Evolutionary conservation across 1,140 invertebrate species (phyloP).

Genomic region (Pachypeltis micranthus): DNA sequence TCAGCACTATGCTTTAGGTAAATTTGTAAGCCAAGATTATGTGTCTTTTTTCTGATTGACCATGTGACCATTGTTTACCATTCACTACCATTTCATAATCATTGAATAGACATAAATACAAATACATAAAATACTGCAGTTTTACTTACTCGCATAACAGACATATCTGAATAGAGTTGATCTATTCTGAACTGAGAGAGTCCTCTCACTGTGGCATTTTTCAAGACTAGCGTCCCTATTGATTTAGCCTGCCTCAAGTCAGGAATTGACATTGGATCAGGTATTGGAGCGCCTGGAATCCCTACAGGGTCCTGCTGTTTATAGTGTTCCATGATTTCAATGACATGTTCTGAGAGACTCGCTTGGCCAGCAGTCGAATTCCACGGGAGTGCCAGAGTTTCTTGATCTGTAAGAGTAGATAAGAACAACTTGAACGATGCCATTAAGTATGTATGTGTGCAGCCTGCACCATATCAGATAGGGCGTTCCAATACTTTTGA

Average conservation of each 20-base stretch:
- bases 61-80: too few species aligned
- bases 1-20: too few species aligned
- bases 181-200: slow-evolving; percentile 65
- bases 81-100: too few species aligned
- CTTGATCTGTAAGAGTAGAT: background rate
- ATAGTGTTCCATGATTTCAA: slow-evolving; percentile 63
- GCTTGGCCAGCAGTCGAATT: background rate
- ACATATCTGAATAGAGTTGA: slow-evolving; percentile 48
- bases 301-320: slow-evolving; percentile 67
- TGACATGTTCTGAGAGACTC: slow-evolving; percentile 32
- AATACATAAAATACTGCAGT: too few species aligned
- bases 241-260: slow-evolving; percentile 58
- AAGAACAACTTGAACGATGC: background rate
- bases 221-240: slow-evolving; percentile 55
- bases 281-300: slow-evolving; percentile 58
- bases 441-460: too few species aligned
- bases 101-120: too few species aligned
- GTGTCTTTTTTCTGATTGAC: too few species aligned
- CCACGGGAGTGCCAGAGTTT: background rate
- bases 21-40: too few species aligned
- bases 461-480: too few species aligned
- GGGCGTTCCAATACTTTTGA: too few species aligned
- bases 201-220: slow-evolving; percentile 55
- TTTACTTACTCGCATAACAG: slow-evolving; percentile 46
- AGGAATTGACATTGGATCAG: slow-evolving; percentile 66